A percentile compares a stretch with the other conserved stretches of the same genome.
These are phyloP conservation scores for Meloe dianella DNA, from an alignment of 2,888 invertebrate genomes.

Conservation along the genomic window DNA sequence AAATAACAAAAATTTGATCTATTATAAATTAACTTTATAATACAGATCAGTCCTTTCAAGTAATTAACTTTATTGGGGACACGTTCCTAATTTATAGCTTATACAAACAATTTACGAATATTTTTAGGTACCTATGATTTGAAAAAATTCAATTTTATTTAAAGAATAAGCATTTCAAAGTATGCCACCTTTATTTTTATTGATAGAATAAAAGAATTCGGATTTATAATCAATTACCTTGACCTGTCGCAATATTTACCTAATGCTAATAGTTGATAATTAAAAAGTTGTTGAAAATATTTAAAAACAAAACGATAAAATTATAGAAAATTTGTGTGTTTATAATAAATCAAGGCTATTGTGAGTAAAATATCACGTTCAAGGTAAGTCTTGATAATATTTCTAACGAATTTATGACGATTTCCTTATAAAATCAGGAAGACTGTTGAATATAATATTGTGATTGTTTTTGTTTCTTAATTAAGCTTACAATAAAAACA, in stretches of 20 bases:
- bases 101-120: too few species aligned
- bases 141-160: too few species aligned
- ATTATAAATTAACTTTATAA: too few species aligned
- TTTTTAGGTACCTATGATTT: too few species aligned
- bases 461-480: not conserved
- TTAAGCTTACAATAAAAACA: not conserved
- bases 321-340: not conserved
- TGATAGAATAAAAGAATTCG: too few species aligned
- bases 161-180: not conserved
- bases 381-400: not conserved
- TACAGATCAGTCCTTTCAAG: too few species aligned
- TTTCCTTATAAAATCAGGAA: slow-evolving; percentile 32
- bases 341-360: slow-evolving; percentile 9
- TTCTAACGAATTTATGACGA: not conserved
- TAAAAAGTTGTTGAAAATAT: not conserved
- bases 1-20: too few species aligned
- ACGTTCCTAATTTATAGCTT: too few species aligned
- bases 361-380: not conserved
- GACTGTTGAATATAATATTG: not conserved
- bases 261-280: not conserved
- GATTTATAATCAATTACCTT: not conserved
- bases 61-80: too few species aligned
- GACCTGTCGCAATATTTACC: too few species aligned
- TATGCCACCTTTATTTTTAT: too few species aligned
- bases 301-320: not conserved